Base-by-base conservation (phyloP, 2,797 vertebrate species). In the Arctocebus calabarensis region DNA sequence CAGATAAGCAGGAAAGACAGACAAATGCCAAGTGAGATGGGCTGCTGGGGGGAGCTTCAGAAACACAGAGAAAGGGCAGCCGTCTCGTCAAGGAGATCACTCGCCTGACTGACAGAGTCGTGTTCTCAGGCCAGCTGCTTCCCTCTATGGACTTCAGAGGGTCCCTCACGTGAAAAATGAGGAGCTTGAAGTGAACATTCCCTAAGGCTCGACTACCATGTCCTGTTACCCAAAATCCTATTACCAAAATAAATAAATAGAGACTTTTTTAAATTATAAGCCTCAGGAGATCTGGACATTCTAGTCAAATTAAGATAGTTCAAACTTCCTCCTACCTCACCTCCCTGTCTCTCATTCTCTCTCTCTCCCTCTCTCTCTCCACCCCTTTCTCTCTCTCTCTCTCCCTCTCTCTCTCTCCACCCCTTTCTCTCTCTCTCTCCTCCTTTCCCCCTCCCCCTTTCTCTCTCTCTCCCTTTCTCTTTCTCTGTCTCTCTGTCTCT, bases 201-300 rank as follows among this genome's bases (percentile, higher is more conserved):
- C 59, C 25, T 52, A 62, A 93, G 27, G 32, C 7, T 88, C 66
- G 20, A 57, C 78, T 70, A 71, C 57, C 19, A 1, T 64, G 68
- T 64, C 57, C 74, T 91, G 48, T 81, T 82, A 79, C 52, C 77
- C 43, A 59, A 84, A 94, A 91, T 94, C 48, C 61, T 77, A 82
- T 57, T 82, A 84, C 27, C 5, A 37, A 91, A 61, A 37, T 55
- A 64, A 32, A 34, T 29, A 6, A 40, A 62, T 11, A 37, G 9
- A 79, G 43, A 29, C 9, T 61, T 61, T 25, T 61, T 25, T 10
- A 32, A 0, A 1, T 32, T 94, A 40, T 81, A 93, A 74, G 12
- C 34, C 13, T 68, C 68, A 62, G 62, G 43, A 78, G 4, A 11
- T 57, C 70, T 78, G 52, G 13, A 61, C 48, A 40, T 25, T 82